A percentile compares a stretch with the other conserved stretches of the same genome.
phyloP scores from a whole-genome alignment of 1,140 invertebrate genomes.

The Eufriesea mexicana region DNA sequence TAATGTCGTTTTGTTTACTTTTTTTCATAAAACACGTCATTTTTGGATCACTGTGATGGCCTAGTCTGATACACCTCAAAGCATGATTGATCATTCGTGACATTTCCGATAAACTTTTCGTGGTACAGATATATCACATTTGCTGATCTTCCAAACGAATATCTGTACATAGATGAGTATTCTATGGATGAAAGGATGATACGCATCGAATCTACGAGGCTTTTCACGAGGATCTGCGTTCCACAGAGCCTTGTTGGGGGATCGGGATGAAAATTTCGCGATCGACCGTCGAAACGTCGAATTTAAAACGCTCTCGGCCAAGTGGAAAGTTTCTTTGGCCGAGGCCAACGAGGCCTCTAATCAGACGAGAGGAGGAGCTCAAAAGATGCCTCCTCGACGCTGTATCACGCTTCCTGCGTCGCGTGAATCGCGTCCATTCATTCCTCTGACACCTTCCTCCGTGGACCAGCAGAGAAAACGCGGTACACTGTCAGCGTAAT shows the following conservation, averaged over 20 bases:
- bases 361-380: constrained; percentile 12
- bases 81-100: too few species aligned
- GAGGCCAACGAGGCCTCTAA: constrained; percentile 46
- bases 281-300: neutral
- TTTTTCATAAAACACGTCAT: too few species aligned
- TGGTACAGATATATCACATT: too few species aligned
- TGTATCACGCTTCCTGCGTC: neutral
- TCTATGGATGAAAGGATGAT: too few species aligned
- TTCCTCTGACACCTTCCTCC: constrained; percentile 36
- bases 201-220: too few species aligned
- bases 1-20: too few species aligned
- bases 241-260: neutral
- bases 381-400: neutral
- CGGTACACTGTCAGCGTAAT: neutral
- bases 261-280: neutral
- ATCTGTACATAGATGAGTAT: too few species aligned
- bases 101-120: too few species aligned
- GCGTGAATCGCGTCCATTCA: constrained; percentile 34
- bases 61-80: too few species aligned
- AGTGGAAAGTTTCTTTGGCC: constrained; percentile 23
- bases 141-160: too few species aligned
- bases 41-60: too few species aligned
- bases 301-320: neutral
- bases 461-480: neutral
- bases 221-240: neutral